Conservation (phyloP, 1,140 invertebrate species). For the Protaetia brevitarsis region DNA sequence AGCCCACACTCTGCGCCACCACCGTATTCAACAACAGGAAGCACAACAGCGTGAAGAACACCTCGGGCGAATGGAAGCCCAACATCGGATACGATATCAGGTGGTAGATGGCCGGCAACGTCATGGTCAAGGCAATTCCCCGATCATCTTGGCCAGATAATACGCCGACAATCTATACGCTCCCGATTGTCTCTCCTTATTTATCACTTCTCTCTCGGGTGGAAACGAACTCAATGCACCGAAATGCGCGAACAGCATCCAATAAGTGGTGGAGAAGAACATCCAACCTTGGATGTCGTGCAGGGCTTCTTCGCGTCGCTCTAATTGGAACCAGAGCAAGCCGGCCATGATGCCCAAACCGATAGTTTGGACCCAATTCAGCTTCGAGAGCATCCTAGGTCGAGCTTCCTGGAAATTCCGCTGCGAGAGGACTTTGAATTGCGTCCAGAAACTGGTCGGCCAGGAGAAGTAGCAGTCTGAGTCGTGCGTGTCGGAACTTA, state of each 20-base stretch:
- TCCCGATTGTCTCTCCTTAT: conserved; percentile 78
- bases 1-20: conserved; percentile 80
- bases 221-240: conserved; percentile 78
- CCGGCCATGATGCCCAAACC: conserved; percentile 72
- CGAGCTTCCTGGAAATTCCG: conserved; percentile 78
- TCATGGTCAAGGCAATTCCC: conserved; percentile 77
- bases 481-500: conserved; percentile 55
- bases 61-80: conserved; percentile 59
- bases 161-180: conserved; percentile 82
- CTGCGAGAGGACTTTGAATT: conserved; percentile 74
- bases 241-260: conserved; percentile 83
- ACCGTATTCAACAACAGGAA: conserved; percentile 75
- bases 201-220: conserved; percentile 76
- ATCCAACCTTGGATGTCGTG: conserved; percentile 83
- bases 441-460: conserved; percentile 80
- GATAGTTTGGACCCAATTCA: conserved; percentile 78
- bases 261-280: conserved; percentile 84
- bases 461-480: conserved; percentile 56
- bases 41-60: conserved; percentile 69
- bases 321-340: conserved; percentile 76
- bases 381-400: conserved; percentile 73
- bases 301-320: conserved; percentile 69
- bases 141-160: conserved; percentile 82
- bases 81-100: conserved; percentile 78
- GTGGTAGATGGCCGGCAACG: conserved; percentile 76